Evolutionary conservation across 2,888 invertebrate genomes (phyloP), one percentile per base, ranked within the genome.

Genomic region (Synergus japonicus): DNA sequence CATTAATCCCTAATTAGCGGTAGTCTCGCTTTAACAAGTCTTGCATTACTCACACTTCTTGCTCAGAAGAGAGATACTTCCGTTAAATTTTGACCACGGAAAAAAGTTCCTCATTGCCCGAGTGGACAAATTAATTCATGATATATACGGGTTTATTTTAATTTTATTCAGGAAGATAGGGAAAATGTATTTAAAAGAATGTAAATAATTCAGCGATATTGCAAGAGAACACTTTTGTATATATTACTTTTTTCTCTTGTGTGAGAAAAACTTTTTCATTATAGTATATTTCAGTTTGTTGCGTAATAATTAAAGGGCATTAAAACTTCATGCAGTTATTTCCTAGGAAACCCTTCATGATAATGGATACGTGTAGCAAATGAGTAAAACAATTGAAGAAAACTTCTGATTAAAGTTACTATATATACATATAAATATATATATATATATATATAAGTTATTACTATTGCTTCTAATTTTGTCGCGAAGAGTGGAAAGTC

Each of bases 11-110:
- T 69, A 69, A 69, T 69, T 69, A 69, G 69, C 29, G 49, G 69
- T 49, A 49, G 69, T 69, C 69, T 54, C 69, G 37, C 49, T 69
- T 69, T 37, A 69, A 54, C 69, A 69, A 69, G 37, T 69, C 49
- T 69, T 49, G 9, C 69, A 69, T 66, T 43, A 67, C 49, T 69
- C 49, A 69, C 69, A 49, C 49, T 46, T 49, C 29, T 67, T 69
- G 3, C 41, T 41, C n/a, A 8, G 2, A 3, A 18, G 9, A 13
- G 18, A 18, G n/a, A 9, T 15, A 18, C 44, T 44, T 44, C 66
- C 44, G 66, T 9, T 18, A 44, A 44, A 67, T 67, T 67, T 67
- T 12, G 44, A 12, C 9, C 4, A 9, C 18, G n/a, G 15, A 22
- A 44, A 43, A 66, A n/a, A 13, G 12, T 43, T 5, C 41, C 9